A percentile compares a stretch with the other conserved stretches of the same genome.
Evolutionary conservation across 2,888 invertebrate genomes (phyloP).

Genomic region (Coecobrya sp.): DNA sequence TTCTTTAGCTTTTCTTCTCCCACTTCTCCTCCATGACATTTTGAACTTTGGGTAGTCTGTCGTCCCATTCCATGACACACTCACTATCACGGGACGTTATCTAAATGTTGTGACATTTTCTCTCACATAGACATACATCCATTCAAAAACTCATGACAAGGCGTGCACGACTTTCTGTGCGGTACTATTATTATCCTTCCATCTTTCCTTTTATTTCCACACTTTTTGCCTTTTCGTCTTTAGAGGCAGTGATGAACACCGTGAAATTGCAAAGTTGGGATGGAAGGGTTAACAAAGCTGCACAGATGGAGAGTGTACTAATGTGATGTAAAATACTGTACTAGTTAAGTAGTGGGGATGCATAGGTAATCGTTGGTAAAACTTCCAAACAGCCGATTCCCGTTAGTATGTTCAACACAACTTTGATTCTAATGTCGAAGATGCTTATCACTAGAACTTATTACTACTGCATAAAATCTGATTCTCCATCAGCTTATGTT

Average conservation of each 20-base stretch:
- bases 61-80: slow-evolving; percentile 73
- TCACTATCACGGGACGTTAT: slow-evolving; percentile 73
- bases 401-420: too few species aligned
- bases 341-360: too few species aligned
- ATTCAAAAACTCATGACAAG: slow-evolving; percentile 22
- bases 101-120: slow-evolving; percentile 81
- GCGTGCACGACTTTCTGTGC: background rate
- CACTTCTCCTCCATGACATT: slow-evolving; percentile 57
- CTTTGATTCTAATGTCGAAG: too few species aligned
- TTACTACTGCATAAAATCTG: too few species aligned
- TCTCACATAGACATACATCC: slow-evolving; percentile 22
- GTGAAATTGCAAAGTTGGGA: slow-evolving; percentile 10
- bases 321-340: too few species aligned
- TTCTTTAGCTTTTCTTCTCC: slow-evolving; percentile 19
- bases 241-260: slow-evolving; percentile 1
- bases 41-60: slow-evolving; percentile 73
- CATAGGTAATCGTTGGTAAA: too few species aligned
- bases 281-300: background rate
- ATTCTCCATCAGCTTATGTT: too few species aligned
- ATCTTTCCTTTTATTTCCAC: slow-evolving; percentile 12
- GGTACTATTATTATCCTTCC: slow-evolving; percentile 21
- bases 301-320: background rate
- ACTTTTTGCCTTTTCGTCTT: background rate
- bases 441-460: too few species aligned
- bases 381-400: too few species aligned